A percentile compares a stretch with the other conserved stretches of the same genome.
These are phyloP conservation scores for Lycaon pictus DNA, from an alignment of 2,113 vertebrate species.

Conservation along the genomic window DNA sequence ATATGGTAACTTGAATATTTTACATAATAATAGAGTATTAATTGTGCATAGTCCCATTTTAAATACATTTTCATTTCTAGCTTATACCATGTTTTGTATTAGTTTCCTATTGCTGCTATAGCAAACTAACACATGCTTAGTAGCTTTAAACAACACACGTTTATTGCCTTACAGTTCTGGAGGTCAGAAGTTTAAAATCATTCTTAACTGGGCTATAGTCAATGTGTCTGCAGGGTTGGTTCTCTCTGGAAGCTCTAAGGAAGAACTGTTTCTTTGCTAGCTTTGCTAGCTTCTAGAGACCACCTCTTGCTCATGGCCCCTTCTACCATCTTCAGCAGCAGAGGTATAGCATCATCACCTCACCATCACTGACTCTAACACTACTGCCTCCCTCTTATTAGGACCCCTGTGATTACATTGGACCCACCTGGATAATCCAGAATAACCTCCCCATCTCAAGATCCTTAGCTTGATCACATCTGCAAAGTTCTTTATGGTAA, in stretches of 20 bases:
- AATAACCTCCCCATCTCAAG: constrained; percentile 31
- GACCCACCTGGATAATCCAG: constrained; percentile 8
- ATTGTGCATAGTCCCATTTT: background rate
- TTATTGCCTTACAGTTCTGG: background rate
- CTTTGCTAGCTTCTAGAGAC: background rate
- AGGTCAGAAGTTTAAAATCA: constrained; percentile 27
- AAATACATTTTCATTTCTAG: constrained; percentile 47
- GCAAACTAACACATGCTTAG: constrained; percentile 10
- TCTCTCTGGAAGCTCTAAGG: background rate
- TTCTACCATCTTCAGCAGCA: constrained; percentile 28
- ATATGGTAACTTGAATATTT: constrained; percentile 53
- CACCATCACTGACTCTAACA: constrained; percentile 10
- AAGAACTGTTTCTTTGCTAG: background rate
- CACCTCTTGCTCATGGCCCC: background rate
- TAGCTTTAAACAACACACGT: constrained; percentile 29
- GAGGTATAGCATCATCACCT: background rate
- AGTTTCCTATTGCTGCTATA: background rate
- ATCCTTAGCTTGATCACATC: constrained; percentile 59
- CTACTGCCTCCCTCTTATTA: background rate
- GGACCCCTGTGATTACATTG: constrained; percentile 41
- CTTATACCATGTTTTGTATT: constrained; percentile 32
- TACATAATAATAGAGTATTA: background rate
- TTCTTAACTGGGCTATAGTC: background rate
- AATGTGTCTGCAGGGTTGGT: background rate
- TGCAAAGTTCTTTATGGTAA: constrained; percentile 47